Conservation (phyloP, 1,140 invertebrate genomes). For the Drosophila sp. region DNA sequence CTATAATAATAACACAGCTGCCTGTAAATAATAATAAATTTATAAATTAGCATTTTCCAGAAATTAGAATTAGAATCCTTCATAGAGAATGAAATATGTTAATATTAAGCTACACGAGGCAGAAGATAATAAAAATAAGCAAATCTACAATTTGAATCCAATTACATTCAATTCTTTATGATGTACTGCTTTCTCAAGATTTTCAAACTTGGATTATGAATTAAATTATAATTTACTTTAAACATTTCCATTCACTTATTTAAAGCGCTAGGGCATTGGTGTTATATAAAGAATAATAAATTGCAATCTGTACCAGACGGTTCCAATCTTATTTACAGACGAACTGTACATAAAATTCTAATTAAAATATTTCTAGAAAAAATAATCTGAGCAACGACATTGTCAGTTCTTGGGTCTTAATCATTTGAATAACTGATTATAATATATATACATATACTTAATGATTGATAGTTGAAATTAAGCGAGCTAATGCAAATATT, state of each 20-base stretch:
- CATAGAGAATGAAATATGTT: too few species aligned
- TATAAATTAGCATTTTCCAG: too few species aligned
- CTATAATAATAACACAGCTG: not conserved
- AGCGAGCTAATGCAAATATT: not conserved
- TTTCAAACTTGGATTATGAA: too few species aligned
- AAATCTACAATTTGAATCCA: too few species aligned
- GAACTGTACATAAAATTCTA: not conserved
- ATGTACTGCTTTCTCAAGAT: too few species aligned
- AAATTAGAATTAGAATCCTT: too few species aligned
- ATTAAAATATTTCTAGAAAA: slow-evolving; percentile 4
- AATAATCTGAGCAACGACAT: not conserved
- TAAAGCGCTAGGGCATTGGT: not conserved
- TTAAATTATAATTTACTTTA: too few species aligned
- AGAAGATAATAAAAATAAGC: too few species aligned
- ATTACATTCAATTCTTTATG: too few species aligned
- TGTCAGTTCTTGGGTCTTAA: not conserved
- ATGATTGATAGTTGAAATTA: slow-evolving; percentile 5
- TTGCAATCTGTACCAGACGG: not conserved
- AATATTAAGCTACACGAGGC: too few species aligned
- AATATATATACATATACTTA: not conserved
- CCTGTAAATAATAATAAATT: not conserved
- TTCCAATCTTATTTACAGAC: not conserved
- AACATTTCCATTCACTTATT: too few species aligned
- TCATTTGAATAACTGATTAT: slow-evolving; percentile 1
- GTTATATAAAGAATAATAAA: not conserved